Base-by-base conservation (phyloP, 2,888 invertebrate genomes). In the Argyra leucocephala region DNA sequence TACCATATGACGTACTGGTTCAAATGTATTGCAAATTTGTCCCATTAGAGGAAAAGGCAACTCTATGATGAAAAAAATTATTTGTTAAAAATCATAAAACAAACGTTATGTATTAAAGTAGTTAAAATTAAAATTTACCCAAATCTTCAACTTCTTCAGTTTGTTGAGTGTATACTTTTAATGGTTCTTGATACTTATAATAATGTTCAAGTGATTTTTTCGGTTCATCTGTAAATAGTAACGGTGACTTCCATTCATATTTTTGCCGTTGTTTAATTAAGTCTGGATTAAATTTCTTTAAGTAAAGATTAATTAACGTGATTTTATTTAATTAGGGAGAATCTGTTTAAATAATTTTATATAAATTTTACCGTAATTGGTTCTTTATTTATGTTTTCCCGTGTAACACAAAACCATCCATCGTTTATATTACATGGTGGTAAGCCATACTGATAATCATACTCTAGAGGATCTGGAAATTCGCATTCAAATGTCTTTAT, bases 381-480 rank as follows among this genome's bases (percentile, higher is more conserved):
- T n/a, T 67, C 58, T 12, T 63, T 59, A 15, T 67, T 64, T 3
- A 66, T 65, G 60, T 73, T 72, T 61, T 73, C 76, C n/a, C 76
- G 74, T 64, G 78, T 75, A 2, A 80, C 74, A 68, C 80, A 80
- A 15, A 80, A 67, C 74, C 79, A 78, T 5, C 77, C 75, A 63
- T 74, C 75, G 58, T 73, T 73, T 9, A 75, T 67, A 59, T 75
- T 72, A 63, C 80, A 80, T 0, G 76, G 71, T 2, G 78, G 75
- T 62, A 80, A 69, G 1, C 76, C 76, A 66, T 76, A 74, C n/a
- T 72, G 68, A 67, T 74, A 75, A 21, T 76, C 72, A 57, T 75
- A 74, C 64, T 76, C 73, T 31, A 74, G 70, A 3, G 75, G 66
- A 0, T 58, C 7, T 3, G 62, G 22, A 1, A 23, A 1, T 22